These are phyloP conservation scores for Azorinus chamasolen DNA, from an alignment of 2,888 invertebrate genomes.

Conservation along the genomic window DNA sequence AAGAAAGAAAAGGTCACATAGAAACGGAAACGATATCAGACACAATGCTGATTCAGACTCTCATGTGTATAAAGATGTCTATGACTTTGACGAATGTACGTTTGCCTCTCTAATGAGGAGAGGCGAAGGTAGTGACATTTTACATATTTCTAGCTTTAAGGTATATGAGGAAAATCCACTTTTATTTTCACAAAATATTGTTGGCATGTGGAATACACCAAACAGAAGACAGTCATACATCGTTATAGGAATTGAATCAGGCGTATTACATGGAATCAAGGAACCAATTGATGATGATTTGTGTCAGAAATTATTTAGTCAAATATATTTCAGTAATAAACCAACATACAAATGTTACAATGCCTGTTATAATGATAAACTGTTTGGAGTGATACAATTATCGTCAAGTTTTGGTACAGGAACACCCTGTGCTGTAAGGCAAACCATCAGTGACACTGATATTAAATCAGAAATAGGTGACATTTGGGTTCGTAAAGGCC, in stretches of 20 bases:
- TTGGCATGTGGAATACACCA: conserved; percentile 68
- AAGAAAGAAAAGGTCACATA: too few relatives aligned
- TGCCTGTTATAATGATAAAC: conserved; percentile 15
- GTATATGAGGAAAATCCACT: too few relatives aligned
- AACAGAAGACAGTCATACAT: conserved; percentile 42
- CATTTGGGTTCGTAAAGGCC: conserved; percentile 48
- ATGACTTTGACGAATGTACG: too few relatives aligned
- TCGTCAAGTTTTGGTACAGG: conserved; percentile 35
- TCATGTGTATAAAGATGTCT: too few relatives aligned
- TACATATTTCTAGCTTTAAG: too few relatives aligned
- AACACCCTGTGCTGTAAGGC: conserved; percentile 43
- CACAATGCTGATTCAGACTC: too few relatives aligned
- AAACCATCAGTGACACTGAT: not conserved
- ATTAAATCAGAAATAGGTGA: conserved; percentile 29
- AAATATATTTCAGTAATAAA: conserved; percentile 26
- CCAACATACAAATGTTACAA: conserved; percentile 37
- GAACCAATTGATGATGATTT: conserved; percentile 25
- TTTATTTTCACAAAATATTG: too few relatives aligned
- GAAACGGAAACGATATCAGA: too few relatives aligned
- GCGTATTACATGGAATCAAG: conserved; percentile 13
- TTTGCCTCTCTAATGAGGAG: too few relatives aligned
- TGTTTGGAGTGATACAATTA: conserved; percentile 45
- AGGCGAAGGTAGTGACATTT: too few relatives aligned
- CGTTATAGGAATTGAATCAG: conserved; percentile 45
- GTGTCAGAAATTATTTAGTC: conserved; percentile 30